These are phyloP conservation scores for Epizoanthus illoricatus DNA, from an alignment of 92 coral and sea anemone species.

Conservation along the genomic window DNA sequence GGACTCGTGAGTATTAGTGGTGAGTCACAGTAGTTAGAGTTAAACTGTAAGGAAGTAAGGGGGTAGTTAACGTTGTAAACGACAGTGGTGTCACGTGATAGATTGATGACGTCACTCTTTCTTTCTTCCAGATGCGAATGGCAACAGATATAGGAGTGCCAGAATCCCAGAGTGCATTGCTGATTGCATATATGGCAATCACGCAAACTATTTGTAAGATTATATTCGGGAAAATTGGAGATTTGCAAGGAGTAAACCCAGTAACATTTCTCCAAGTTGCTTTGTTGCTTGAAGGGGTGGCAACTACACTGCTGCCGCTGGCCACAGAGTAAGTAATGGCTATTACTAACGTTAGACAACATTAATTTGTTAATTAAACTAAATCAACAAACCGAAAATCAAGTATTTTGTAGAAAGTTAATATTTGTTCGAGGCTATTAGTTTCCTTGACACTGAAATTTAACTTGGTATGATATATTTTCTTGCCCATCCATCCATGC, in stretches of 20 bases:
- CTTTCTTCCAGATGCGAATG: slow-evolving; percentile 61
- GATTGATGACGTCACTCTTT: not conserved
- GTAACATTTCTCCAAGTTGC: slow-evolving; percentile 58
- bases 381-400: no score
- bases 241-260: slow-evolving; percentile 50
- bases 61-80: not conserved
- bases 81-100: not conserved
- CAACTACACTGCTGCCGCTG: slow-evolving; percentile 58
- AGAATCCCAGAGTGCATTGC: slow-evolving; percentile 63
- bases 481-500: no score
- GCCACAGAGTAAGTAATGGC: slow-evolving; percentile 44
- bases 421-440: no score
- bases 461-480: no score
- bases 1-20: slow-evolving; percentile 46
- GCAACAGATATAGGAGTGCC: slow-evolving; percentile 73
- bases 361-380: no score
- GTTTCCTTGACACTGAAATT: no score
- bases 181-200: slow-evolving; percentile 78
- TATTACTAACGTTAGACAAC: not conserved
- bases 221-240: slow-evolving; percentile 70
- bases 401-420: no score
- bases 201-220: slow-evolving; percentile 65
- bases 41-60: not conserved
- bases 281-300: slow-evolving; percentile 57
- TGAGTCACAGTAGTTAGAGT: slow-evolving; percentile 12